Conservation (phyloP, 2,797 vertebrate species). For the Acridotheres tristis region DNA sequence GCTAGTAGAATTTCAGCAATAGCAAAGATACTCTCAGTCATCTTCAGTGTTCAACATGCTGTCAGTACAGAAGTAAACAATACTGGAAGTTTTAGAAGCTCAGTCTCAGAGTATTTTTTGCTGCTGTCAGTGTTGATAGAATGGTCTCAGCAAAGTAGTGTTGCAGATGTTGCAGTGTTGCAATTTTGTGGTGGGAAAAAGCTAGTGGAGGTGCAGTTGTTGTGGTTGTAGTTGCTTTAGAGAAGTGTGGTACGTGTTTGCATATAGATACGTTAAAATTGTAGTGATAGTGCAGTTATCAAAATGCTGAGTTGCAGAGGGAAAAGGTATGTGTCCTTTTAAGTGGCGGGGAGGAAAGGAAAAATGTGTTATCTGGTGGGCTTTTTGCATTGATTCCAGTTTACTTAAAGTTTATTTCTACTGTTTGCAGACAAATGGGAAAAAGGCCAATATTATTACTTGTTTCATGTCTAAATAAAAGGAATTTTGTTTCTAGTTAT, state of each 20-base stretch:
- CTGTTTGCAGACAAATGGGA: background rate
- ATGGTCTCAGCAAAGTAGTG: background rate
- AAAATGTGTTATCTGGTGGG: background rate
- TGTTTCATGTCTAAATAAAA: background rate
- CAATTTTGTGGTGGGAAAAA: background rate
- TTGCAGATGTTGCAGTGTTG: background rate
- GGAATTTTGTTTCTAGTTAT: background rate
- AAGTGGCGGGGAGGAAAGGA: background rate
- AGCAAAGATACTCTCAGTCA: background rate
- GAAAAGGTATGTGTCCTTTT: background rate
- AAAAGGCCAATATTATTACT: background rate
- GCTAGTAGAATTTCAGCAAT: background rate
- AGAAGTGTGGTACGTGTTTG: background rate
- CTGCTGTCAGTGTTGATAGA: background rate
- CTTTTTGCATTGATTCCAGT: background rate
- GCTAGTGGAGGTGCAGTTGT: background rate
- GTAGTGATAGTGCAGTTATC: background rate
- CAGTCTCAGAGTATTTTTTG: background rate
- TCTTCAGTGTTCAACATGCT: background rate
- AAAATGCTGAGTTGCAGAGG: background rate
- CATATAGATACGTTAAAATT: background rate
- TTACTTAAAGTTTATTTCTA: background rate
- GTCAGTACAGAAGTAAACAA: background rate
- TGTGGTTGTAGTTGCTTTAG: background rate
- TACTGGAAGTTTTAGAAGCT: background rate